Evolutionary conservation across 2,888 invertebrate genomes (phyloP), one percentile per base, ranked within the genome.

Genomic region (Drosophila quinaria): DNA sequence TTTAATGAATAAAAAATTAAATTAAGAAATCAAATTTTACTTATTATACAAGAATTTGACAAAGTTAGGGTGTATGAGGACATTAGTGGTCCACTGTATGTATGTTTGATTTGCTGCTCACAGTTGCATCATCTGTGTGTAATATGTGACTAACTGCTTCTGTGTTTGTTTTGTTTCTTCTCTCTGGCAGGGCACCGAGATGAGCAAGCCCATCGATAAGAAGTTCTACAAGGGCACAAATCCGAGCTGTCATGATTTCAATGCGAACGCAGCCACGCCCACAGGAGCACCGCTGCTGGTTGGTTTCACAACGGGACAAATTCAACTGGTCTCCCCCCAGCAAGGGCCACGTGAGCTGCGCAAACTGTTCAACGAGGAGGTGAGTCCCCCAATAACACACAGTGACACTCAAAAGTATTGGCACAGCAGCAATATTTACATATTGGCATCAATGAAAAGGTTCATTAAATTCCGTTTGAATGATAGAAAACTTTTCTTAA

Each of bases 241-340:
- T 94, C 99, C 99, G 17, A 99, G 99, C 29, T 99, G 99, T 93
- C 99, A 99, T 92, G 98, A 99, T 94, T 99, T 99, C 93, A 99
- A 99, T 94, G 95, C 95, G 55, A 94, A 95, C 79, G 96, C 96
- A 56, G 96, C 97, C 90, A 96, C 96, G 66, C 94, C 95, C 15
- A 97, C 98, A 71, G 96, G 96, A 92, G 97, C 98, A 22, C 96
- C 97, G 59, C 94, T 99, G 79, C 94, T 99, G 87, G 98, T 99
- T 90, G 99, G 99, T 65, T 99, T 99, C 94, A 98, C 98, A 88
- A 98, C 98, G 29, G 99, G 99, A 75, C 99, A 99, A 94, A 97
- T 99, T 91, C 99, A 99, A 93, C 94, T 99, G 80, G 97, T 99
- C 92, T 98, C 99, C 93, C 98, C 99, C 60, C 99, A 99, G 93